Evolutionary conservation across 2,888 invertebrate species (phyloP).

Genomic region (Petrolisthes cinctipes): DNA sequence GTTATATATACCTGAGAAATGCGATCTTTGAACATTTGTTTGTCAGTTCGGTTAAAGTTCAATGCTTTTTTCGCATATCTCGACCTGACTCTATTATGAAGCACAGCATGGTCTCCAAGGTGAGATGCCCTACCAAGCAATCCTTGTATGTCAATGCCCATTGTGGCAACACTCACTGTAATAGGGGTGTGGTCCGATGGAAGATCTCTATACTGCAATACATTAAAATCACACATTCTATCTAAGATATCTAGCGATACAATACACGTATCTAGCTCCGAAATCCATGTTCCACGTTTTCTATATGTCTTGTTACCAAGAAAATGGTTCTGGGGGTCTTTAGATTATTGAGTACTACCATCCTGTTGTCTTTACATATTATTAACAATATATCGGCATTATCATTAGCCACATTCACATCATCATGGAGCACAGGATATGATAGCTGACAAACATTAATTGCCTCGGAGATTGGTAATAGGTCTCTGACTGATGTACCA

Average conservation of each 20-base stretch:
- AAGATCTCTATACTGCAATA: not conserved
- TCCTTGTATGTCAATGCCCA: not conserved
- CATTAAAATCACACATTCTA: not conserved
- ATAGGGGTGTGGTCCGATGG: conserved; percentile 24
- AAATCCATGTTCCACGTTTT: not conserved
- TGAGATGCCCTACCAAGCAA: no score
- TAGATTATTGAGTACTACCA: not conserved
- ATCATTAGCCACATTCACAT: no score
- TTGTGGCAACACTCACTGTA: not conserved
- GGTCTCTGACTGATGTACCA: no score
- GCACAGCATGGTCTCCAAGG: not conserved
- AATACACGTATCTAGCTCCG: conserved; percentile 20
- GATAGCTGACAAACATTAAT: no score
- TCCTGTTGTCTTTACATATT: not conserved
- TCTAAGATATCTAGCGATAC: not conserved
- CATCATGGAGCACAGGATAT: no score
- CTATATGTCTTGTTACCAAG: conserved; percentile 7
- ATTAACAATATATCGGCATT: not conserved
- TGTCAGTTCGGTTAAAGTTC: no score
- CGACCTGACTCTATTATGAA: not conserved
- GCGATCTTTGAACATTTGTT: no score
- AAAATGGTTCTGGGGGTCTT: conserved; percentile 2
- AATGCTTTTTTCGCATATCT: not conserved
- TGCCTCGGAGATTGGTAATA: no score
- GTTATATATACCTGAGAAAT: not conserved